Conservation (phyloP, 1,140 invertebrate genomes). For the Antheraea pernyi region DNA sequence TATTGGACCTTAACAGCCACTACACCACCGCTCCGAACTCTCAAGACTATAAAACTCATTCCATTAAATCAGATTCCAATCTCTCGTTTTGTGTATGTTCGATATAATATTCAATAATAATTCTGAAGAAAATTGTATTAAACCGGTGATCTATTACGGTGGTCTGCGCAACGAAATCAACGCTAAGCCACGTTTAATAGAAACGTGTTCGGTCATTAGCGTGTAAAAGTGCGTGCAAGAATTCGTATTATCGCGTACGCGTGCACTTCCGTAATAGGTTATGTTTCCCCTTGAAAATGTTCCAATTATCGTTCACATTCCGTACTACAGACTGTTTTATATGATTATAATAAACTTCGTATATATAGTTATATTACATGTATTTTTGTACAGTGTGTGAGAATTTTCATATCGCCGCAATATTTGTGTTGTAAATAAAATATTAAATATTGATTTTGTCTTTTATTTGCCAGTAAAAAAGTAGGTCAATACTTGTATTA, state of each 20-base stretch:
- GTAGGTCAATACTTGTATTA: too few relatives aligned
- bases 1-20: too few relatives aligned
- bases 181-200: not conserved
- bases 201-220: not conserved
- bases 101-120: too few relatives aligned
- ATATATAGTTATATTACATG: constrained; percentile 16
- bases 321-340: constrained; percentile 51
- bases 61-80: too few relatives aligned
- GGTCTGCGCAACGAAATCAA: not conserved
- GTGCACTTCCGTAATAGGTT: not conserved
- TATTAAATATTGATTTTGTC: constrained; percentile 23
- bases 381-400: constrained; percentile 59
- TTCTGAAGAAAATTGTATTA: not conserved
- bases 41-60: too few relatives aligned
- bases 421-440: constrained; percentile 72
- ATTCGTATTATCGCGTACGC: not conserved
- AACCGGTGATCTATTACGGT: not conserved
- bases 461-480: not conserved
- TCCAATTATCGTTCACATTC: constrained; percentile 48
- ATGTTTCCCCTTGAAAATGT: constrained; percentile 4
- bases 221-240: not conserved
- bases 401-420: constrained; percentile 54
- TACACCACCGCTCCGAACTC: too few relatives aligned
- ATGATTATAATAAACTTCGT: constrained; percentile 11
- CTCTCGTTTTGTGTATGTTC: too few relatives aligned